Conservation (phyloP, 2,113 vertebrate species). For the Rhombomys opimus region DNA sequence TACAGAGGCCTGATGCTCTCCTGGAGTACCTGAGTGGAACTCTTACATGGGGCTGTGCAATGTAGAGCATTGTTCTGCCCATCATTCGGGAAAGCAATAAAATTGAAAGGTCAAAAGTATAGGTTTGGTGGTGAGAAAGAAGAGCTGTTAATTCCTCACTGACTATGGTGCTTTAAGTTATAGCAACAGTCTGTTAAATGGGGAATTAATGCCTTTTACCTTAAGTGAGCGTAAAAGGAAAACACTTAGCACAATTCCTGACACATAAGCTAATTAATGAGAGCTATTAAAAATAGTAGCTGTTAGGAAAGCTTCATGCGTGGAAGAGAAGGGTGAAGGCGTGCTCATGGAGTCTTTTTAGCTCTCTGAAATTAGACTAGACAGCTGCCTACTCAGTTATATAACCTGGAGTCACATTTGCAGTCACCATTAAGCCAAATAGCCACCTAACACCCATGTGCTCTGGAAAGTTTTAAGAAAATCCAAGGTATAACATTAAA, state of each 20-base stretch:
- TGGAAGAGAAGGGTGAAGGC: not conserved
- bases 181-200: not conserved
- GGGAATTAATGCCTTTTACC: not conserved
- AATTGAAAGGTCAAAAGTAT: not conserved
- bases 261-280: conserved; percentile 57
- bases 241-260: conserved; percentile 54
- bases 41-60: not conserved
- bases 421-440: conserved; percentile 1
- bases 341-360: conserved; percentile 3
- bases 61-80: not conserved
- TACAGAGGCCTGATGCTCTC: not conserved
- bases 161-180: not conserved
- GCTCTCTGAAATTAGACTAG: conserved; percentile 67
- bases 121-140: not conserved
- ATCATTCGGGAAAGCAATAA: not conserved
- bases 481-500: not conserved
- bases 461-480: not conserved
- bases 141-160: not conserved
- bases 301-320: conserved; percentile 27
- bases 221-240: conserved; percentile 47
- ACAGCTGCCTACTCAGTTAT: conserved; percentile 63
- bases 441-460: not conserved
- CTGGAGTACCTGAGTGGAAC: not conserved
- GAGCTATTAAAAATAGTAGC: conserved; percentile 60
- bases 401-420: conserved; percentile 36